phyloP scores from a whole-genome alignment of 1,140 invertebrate genomes.

The Halyomorpha halys region DNA sequence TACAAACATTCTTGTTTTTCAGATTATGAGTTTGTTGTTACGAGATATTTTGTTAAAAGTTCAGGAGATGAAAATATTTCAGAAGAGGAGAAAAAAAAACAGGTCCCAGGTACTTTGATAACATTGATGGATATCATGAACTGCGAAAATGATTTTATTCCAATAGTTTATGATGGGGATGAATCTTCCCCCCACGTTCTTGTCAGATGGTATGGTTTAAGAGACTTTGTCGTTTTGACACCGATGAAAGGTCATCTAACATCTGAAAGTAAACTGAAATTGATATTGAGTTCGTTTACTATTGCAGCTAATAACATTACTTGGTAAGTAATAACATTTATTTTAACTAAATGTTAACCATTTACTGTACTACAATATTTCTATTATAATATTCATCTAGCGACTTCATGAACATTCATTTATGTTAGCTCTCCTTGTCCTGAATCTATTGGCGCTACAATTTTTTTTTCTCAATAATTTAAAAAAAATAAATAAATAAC shows the following conservation, averaged over 20 bases:
- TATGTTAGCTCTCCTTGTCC: too few relatives aligned
- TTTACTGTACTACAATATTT: too few relatives aligned
- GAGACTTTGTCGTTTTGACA: constrained; percentile 70
- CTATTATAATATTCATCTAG: too few relatives aligned
- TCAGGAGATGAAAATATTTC: constrained; percentile 30
- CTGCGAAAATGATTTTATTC: constrained; percentile 55
- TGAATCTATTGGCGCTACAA: too few relatives aligned
- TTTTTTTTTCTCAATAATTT: too few relatives aligned
- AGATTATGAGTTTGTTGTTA: constrained; percentile 51
- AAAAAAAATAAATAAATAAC: too few relatives aligned
- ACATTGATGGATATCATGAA: constrained; percentile 46
- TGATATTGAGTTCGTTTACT: constrained; percentile 71
- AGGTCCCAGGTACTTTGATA: constrained; percentile 37
- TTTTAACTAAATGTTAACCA: too few relatives aligned
- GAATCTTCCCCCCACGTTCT: constrained; percentile 45
- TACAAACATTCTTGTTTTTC: constrained; percentile 35
- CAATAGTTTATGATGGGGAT: constrained; percentile 40
- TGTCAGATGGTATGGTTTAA: constrained; percentile 65
- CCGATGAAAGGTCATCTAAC: constrained; percentile 49
- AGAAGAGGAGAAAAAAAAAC: constrained; percentile 7
- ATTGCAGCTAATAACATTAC: constrained; percentile 74
- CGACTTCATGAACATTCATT: too few relatives aligned
- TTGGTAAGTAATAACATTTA: constrained; percentile 41
- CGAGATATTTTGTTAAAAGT: constrained; percentile 34
- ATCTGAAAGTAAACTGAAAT: constrained; percentile 70